A percentile compares a stretch with the other conserved stretches of the same genome.
phyloP scores from a whole-genome alignment of 1,140 invertebrate species.

The Achroia grisella region DNA sequence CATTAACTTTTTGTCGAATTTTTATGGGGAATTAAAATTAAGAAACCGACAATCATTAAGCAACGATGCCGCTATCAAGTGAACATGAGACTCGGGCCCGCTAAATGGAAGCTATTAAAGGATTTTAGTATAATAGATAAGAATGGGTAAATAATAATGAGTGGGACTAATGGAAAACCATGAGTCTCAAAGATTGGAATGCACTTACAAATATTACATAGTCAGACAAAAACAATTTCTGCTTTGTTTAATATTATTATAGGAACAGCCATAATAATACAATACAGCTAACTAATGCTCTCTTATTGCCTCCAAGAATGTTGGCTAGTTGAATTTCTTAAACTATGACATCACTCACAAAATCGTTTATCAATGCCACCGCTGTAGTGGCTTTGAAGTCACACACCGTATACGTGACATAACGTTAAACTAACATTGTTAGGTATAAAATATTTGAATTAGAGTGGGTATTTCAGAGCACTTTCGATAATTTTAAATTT shows the following conservation, averaged over 20 bases:
- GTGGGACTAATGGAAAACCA: slow-evolving; percentile 20
- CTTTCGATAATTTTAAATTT: too few relatives aligned
- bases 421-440: too few relatives aligned
- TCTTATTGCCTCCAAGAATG: too few relatives aligned
- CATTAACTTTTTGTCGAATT: slow-evolving; percentile 42
- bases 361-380: background rate
- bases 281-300: too few relatives aligned
- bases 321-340: background rate
- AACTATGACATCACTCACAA: background rate
- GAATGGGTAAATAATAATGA: slow-evolving; percentile 14
- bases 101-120: slow-evolving; percentile 38
- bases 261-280: too few relatives aligned
- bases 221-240: background rate
- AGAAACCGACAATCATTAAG: slow-evolving; percentile 29
- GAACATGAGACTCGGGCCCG: slow-evolving; percentile 8
- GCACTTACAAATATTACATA: background rate
- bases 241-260: too few relatives aligned
- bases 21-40: slow-evolving; percentile 38
- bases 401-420: too few relatives aligned
- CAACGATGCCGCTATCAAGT: slow-evolving; percentile 20
- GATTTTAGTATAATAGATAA: slow-evolving; percentile 37
- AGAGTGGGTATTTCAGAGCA: too few relatives aligned
- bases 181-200: slow-evolving; percentile 19
- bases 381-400: background rate
- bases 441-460: too few relatives aligned